These are phyloP conservation scores for Toxotes chatareus DNA, from an alignment of 2,113 vertebrate genomes.

Conservation along the genomic window DNA sequence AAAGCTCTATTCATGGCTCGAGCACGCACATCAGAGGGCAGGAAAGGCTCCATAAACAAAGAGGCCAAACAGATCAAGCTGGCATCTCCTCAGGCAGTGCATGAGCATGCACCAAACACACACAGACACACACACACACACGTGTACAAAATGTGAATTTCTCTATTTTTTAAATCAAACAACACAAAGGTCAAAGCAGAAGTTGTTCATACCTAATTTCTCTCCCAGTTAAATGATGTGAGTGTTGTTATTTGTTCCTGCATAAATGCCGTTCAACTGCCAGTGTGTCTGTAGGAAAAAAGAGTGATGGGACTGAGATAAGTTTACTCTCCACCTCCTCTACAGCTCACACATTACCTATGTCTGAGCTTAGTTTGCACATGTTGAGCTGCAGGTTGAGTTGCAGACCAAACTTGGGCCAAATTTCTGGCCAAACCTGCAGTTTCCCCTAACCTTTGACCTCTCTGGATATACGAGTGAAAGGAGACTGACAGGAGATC, in stretches of 20 bases:
- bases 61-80: constrained; percentile 79
- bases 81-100: constrained; percentile 58
- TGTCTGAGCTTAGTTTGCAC: not conserved
- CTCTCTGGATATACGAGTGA: not conserved
- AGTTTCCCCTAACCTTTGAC: not conserved
- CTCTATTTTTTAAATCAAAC: constrained; percentile 4
- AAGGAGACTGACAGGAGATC: not conserved
- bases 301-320: no score
- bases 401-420: no score
- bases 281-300: no score
- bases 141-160: not conserved
- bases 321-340: not conserved
- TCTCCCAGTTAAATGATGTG: not conserved
- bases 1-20: constrained; percentile 83
- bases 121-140: not conserved
- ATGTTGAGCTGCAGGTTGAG: not conserved
- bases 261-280: no score
- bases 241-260: not conserved
- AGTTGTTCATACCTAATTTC: not conserved
- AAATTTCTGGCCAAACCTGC: no score
- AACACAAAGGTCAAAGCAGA: not conserved
- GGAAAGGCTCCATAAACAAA: constrained; percentile 81
- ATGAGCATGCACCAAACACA: constrained; percentile 22
- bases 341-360: not conserved
- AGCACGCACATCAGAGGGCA: constrained; percentile 76